Evolutionary conservation across 2,113 vertebrate genomes (phyloP).

Genomic region (Scomber japonicus): DNA sequence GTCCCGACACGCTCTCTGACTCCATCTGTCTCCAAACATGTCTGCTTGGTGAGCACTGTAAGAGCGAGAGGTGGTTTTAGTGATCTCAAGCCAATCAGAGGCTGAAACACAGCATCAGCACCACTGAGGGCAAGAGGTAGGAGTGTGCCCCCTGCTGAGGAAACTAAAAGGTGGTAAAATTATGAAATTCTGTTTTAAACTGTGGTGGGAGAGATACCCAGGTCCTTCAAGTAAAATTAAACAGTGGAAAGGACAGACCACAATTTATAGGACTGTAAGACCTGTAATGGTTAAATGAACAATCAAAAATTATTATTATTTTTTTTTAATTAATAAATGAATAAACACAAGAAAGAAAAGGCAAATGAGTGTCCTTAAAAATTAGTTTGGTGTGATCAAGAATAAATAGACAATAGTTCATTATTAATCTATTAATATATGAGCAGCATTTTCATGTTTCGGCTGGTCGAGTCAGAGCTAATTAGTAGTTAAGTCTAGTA

Average conservation of each 20-base stretch:
- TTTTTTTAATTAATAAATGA: no score
- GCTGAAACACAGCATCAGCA: slow-evolving; percentile 26
- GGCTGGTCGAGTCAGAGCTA: not conserved
- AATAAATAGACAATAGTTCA: no score
- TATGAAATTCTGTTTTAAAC: not conserved
- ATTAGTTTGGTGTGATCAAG: no score
- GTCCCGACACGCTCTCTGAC: slow-evolving; percentile 71
- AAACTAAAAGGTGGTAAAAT: slow-evolving; percentile 17
- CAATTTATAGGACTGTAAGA: no score
- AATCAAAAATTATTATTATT: no score
- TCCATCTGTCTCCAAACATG: slow-evolving; percentile 78
- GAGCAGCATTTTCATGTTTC: not conserved
- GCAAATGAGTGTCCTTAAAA: no score
- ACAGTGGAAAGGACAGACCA: no score
- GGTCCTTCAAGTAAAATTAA: no score
- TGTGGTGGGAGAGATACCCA: not conserved
- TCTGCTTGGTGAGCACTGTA: slow-evolving; percentile 52
- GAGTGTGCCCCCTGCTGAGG: slow-evolving; percentile 28
- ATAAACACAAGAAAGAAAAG: no score
- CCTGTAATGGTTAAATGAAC: no score
- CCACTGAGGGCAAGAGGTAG: not conserved
- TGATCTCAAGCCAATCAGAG: slow-evolving; percentile 54
- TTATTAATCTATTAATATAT: not conserved
- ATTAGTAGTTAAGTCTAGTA: not conserved
- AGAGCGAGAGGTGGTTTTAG: slow-evolving; percentile 36